Conservation (phyloP, 1,140 invertebrate genomes). For the Papilio xuthus region DNA sequence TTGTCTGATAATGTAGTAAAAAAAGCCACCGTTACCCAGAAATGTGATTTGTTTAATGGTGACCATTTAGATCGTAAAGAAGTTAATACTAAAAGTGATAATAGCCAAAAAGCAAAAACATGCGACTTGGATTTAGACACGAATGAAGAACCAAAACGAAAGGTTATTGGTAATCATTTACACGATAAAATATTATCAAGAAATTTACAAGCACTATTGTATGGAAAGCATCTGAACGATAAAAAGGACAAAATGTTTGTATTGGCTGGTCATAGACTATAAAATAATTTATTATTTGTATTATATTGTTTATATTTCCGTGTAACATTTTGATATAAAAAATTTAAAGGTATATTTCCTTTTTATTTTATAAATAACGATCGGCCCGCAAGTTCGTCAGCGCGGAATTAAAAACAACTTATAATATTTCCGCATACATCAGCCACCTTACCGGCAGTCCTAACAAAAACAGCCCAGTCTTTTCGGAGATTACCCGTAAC, state of each 20-base stretch:
- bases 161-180: conserved; percentile 31
- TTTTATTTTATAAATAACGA: not conserved
- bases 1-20: conserved; percentile 6
- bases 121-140: not conserved
- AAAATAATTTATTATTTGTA: conserved; percentile 37
- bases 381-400: too few species aligned
- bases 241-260: conserved; percentile 71
- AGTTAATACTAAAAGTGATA: conserved; percentile 45
- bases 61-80: conserved; percentile 56
- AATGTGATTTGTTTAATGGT: conserved; percentile 41
- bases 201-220: conserved; percentile 50
- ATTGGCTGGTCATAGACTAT: conserved; percentile 64
- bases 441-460: too few species aligned
- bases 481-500: too few species aligned
- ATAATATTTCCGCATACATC: too few species aligned
- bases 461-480: too few species aligned
- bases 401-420: too few species aligned
- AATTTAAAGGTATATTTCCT: conserved; percentile 8
- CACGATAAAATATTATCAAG: conserved; percentile 49
- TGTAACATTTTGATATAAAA: conserved; percentile 30
- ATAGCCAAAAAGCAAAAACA: not conserved
- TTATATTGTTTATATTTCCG: conserved; percentile 29
- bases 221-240: conserved; percentile 51
- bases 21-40: not conserved
- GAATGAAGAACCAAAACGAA: conserved; percentile 17